Base-by-base conservation (phyloP, 2,113 vertebrate genomes). In the Felis chaus region DNA sequence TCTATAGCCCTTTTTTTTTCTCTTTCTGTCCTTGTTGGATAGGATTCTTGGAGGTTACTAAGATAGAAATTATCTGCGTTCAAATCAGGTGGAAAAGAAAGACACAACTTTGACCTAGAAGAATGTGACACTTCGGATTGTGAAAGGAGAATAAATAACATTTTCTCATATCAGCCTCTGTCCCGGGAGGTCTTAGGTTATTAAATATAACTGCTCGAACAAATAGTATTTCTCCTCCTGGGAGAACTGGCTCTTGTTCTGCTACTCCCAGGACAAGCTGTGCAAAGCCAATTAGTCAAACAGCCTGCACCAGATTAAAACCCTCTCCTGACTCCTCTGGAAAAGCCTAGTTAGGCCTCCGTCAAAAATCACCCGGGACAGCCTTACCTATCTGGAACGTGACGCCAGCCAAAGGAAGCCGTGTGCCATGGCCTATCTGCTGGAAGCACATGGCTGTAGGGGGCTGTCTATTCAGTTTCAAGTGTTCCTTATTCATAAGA, bases 171-270 rank as follows among this genome's bases (percentile, higher is more conserved):
- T 61, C 36, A 57, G 63, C 69, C 68, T 81, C 41, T 76, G 41
- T 89, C 97, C 94, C 96, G 18, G 53, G 94, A 78, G 96, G 31
- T 65, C 65, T 36, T 45, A 19, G 1, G n/a, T 92, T 95, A 86
- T 98, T 97, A 97, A 97, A 53, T 90, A 76, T 91, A 96, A 96
- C 91, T 89, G 81, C 92, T 94, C 79, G n/a, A 94, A 92, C 95
- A 97, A 95, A 97, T 63, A 92, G 89, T 39, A 53, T 33, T 21
- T 73, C 48, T 69, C 50, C 97, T 96, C 96, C 85, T 39, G 86
- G 80, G 97, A 97, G 84, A 98, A 82, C 36, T n/a, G 73, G 48
- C 76, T 91, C 85, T 91, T 95, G 68, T 93, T 89, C 29, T 61
- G 80, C 96, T 86, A 39, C 89, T 95, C 79, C 95, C 83, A 91